These are phyloP conservation scores for Chrosomus eos DNA, from an alignment of 2,797 vertebrate species.

Conservation along the genomic window DNA sequence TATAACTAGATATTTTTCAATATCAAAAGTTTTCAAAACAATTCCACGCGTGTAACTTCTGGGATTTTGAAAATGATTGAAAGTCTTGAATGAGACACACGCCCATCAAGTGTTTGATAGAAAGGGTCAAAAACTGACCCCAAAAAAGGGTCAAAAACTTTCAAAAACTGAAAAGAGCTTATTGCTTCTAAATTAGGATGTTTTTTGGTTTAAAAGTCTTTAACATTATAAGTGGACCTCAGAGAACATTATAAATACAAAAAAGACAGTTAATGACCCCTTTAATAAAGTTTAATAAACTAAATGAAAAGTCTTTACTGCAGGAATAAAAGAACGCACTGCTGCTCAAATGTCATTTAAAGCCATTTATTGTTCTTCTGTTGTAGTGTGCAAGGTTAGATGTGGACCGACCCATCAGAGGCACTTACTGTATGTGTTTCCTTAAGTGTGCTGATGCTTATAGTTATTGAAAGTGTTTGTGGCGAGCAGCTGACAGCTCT, in stretches of 20 bases:
- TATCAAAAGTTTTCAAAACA: not conserved
- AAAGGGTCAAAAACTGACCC: not conserved
- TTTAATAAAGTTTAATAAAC: not conserved
- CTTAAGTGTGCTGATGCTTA: not conserved
- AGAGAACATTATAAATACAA: not conserved
- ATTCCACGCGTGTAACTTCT: not conserved
- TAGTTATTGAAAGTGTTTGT: conserved; percentile 32
- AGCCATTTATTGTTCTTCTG: not conserved
- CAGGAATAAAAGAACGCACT: too few relatives aligned
- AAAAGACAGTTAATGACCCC: not conserved
- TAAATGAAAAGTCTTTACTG: not conserved
- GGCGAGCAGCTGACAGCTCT: conserved; percentile 49
- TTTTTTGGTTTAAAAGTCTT: not conserved
- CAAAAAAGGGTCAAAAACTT: not conserved
- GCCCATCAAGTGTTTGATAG: not conserved
- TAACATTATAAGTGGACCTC: not conserved
- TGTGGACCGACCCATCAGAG: not conserved
- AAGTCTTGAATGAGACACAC: not conserved
- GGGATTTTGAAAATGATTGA: not conserved
- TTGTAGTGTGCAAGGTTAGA: not conserved
- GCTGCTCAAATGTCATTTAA: too few relatives aligned
- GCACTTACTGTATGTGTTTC: not conserved
- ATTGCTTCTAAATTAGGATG: not conserved
- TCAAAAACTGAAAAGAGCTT: not conserved
- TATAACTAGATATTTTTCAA: not conserved